Base-by-base conservation (phyloP, 2,113 vertebrate genomes). In the Nannobrachium achirus region DNA sequence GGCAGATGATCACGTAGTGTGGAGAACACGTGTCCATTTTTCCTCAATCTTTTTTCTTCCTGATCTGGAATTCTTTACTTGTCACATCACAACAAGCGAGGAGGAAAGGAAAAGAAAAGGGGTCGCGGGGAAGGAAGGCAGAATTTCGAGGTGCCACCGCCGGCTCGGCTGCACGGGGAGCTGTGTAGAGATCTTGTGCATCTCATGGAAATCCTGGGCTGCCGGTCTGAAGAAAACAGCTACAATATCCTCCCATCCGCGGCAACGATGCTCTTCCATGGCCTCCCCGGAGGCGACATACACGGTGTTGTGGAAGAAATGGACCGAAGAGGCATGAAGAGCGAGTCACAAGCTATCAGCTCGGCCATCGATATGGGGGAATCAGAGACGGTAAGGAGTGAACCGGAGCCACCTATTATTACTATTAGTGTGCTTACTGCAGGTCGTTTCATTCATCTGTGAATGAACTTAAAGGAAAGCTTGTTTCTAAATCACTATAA, bases 361-460 rank as follows among this genome's bases (percentile, higher is more conserved):
- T 98, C 98, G 68, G 94, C 95, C 84, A 98, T 98, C 92, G 96
- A 98, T 90, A 98, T 98, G 93, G 98, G 96, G 80, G 97, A 99
- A 77, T 96, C 94, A 18, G 97, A 98, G 83, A 96, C 96, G 96
- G 98, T 99, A 98, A 92, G 96, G 70, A 33, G 25, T 33, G 25
- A 5, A 33, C n/a, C n/a, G n/a, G n/a, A n/a, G n/a, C n/a, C 25
- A 33, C 25, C 6, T 33, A 33, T 33, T 33, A 33, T 33, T 33
- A 33, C 0, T 33, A 33, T 4, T 33, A 33, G 6, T 33, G 6
- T 1, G 3, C 3, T 33, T 33, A 33, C 0, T 33, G 25, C 25
- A 33, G 25, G 25, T 33, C 25, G 25, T 33, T 33, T 33, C 25
- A 33, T 33, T 33, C 25, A 33, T 3, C 25, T 33, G 25, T 5